phyloP scores from a whole-genome alignment of 2,797 vertebrate genomes.

The Notamacropus eugenii region DNA sequence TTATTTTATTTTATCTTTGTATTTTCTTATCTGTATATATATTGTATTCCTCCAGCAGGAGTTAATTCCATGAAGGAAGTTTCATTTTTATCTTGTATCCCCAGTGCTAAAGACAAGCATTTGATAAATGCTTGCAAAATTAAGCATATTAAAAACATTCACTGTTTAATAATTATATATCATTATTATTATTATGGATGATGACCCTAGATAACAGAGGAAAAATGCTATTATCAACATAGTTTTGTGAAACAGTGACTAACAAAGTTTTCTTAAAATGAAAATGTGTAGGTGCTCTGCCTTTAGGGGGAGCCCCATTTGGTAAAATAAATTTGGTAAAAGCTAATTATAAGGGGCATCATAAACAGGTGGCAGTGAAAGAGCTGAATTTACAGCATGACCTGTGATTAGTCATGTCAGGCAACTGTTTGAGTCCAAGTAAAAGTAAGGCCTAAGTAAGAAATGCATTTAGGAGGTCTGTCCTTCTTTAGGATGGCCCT shows the following conservation, averaged over 20 bases:
- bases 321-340: background rate
- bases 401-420: background rate
- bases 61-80: background rate
- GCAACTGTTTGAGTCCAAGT: background rate
- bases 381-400: background rate
- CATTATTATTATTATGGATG: background rate
- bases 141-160: background rate
- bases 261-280: background rate
- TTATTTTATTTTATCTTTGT: background rate
- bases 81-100: background rate
- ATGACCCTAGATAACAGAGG: background rate
- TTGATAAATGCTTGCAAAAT: background rate
- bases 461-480: background rate
- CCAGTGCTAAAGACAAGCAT: background rate
- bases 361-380: background rate
- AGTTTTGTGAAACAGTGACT: background rate
- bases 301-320: background rate
- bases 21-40: background rate
- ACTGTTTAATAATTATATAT: background rate
- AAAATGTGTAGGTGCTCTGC: background rate
- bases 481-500: background rate
- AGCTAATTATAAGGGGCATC: background rate
- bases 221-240: background rate
- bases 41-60: background rate
- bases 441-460: background rate